Evolutionary conservation across 2,113 vertebrate species (phyloP), one percentile per base, ranked within the genome.

Genomic region (Corynorhinus townsendii): DNA sequence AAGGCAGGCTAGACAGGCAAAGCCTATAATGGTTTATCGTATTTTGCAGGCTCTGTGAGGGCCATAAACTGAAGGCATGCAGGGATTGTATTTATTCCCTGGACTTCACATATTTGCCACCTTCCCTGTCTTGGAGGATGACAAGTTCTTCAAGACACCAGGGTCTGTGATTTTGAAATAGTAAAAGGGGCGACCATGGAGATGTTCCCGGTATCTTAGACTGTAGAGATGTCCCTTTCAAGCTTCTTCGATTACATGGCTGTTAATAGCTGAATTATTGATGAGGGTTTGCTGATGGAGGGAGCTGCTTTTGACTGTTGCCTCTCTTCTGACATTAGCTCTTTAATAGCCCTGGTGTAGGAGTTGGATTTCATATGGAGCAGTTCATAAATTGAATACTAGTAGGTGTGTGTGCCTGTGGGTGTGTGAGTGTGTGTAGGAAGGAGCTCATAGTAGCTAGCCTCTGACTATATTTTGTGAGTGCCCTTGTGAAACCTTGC

Each of bases 201-300:
- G 95, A 47, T 94, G 30, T 47, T 89, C 92, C 93, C 24, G 30
- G 0, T 40, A 4, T 82, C 92, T 81, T 73, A 93, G 95, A 2
- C 45, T 28, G 5, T 47, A 64, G 59, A 89, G 79, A 76, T 1
- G 6, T 86, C 91, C 91, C 82, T 96, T 52, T 71, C 75, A 64
- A 94, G 93, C 62, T 72, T 30, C 96, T 98, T 93, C 11, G 26
- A 90, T 98, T 98, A 84, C 90, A 22, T 94, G 89, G 89, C 94
- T 89, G 90, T 95, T 97, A 96, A 94, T 81, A 85, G 94, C 76
- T 98, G 69, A 97, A 98, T 98, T 98, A 98, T 98, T 97, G 90
- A 98, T 96, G 95, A 80, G 62, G 52, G 62, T 40, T 90, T 97
- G 92, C 89, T 96, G 93, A 83, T 86, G 79, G 90, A 93, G 88